Base-by-base conservation (phyloP, 2,888 invertebrate species). In the Byasa hedistus region DNA sequence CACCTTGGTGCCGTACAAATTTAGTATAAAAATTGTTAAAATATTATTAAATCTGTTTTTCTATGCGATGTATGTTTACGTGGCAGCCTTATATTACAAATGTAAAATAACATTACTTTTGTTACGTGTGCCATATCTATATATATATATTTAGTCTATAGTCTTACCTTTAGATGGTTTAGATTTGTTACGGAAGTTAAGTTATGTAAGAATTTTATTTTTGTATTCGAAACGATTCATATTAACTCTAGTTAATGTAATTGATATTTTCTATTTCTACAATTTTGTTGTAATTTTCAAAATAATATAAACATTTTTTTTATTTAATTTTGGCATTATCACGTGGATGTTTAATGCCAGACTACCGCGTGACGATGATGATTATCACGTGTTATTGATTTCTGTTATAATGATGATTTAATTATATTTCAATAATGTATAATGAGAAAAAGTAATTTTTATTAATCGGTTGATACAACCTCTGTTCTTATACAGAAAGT, bases 41-140 rank as follows among this genome's bases (percentile, higher is more conserved):
- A 58, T 22, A 22, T 61, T 54, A 51, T 12, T 27, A 61, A 48
- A 17, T 21, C 39, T 59, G 21, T 59, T 51, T 48, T 24, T 36
- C 54, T 21, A 23, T 24, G 58, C 44, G 24, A 32, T 65, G 48
- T 61, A 44, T 44, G 15, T 15, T n/a, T 58, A 51, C 36, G 51
- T 57, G 61, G 57, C 61, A 61, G 61, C 15, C 27, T 48, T 54
- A 39, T 57, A 23, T 52, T 52, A 52, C 22, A 48, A 56, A 23
- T 60, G 15, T 36, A n/a, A 58, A 59, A 60, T 51, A 67, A 62
- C 27, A 51, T 48, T n/a, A n/a, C n/a, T 65, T 62, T 58, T 32
- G 22, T 63, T 66, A 55, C 24, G 57, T 61, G 67, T 67, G 67
- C 67, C 67, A 67, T 66, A 66, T 32, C 17, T 56, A 64, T 39